Conservation (phyloP, 2,888 invertebrate genomes). For the Meganola albula region DNA sequence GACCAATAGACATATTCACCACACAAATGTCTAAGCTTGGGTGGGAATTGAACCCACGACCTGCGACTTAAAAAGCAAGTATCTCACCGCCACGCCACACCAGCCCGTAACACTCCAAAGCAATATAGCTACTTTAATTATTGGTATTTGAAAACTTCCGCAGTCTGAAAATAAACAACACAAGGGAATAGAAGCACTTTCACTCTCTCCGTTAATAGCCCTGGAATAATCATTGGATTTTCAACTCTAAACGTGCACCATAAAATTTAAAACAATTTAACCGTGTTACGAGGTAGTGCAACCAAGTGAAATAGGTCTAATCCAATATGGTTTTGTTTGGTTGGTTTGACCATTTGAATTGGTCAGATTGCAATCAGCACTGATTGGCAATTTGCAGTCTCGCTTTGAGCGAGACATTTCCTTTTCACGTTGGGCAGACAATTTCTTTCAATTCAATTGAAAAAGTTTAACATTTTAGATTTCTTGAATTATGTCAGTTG, state of each 20-base stretch:
- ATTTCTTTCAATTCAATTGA: slow-evolving; percentile 9
- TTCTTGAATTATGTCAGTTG: not conserved
- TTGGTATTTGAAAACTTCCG: slow-evolving; percentile 36
- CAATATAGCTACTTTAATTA: slow-evolving; percentile 23
- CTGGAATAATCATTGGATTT: slow-evolving; percentile 11
- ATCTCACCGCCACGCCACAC: too few relatives aligned
- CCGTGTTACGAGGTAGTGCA: slow-evolving; percentile 13
- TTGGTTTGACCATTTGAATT: slow-evolving; percentile 19
- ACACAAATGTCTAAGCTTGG: too few relatives aligned
- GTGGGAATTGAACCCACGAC: too few relatives aligned
- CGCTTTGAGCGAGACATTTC: slow-evolving; percentile 21
- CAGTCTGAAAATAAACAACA: slow-evolving; percentile 37
- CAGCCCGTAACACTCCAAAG: slow-evolving; percentile 4
- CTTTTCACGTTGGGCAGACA: slow-evolving; percentile 16
- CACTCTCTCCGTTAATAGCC: slow-evolving; percentile 33
- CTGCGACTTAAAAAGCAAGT: too few relatives aligned
- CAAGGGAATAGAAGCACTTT: slow-evolving; percentile 36
- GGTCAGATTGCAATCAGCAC: slow-evolving; percentile 15
- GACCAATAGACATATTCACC: too few relatives aligned
- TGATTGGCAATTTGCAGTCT: slow-evolving; percentile 27
- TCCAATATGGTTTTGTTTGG: slow-evolving; percentile 17
- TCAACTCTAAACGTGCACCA: slow-evolving; percentile 17
- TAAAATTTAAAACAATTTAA: slow-evolving; percentile 8
- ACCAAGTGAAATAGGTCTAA: slow-evolving; percentile 27
- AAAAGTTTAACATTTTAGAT: not conserved